Base-by-base conservation (phyloP, 2,888 invertebrate species). In the Geophilus truncorum region DNA sequence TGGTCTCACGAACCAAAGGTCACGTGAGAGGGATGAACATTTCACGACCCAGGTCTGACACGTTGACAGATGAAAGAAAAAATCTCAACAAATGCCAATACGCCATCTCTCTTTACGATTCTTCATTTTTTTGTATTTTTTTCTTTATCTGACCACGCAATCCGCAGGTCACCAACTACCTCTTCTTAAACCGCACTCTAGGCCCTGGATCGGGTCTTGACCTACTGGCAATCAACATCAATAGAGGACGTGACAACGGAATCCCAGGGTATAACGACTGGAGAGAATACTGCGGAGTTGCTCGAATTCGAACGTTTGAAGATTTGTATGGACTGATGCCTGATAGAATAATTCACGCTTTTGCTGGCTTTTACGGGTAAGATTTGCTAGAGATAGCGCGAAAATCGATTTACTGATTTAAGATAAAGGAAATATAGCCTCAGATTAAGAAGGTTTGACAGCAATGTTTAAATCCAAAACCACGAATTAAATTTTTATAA, bases 231-330 rank as follows among this genome's bases (percentile, higher is more conserved):
- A 32, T 84, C 32, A 83, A 84, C 70, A 82, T 83, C n/a, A 84
- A 84, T 36, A 62, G 84, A 78, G 83, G 83, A 4, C 81, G 84
- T 30, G 84, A 84, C 79, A 84, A 84, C 62, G 84, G 84, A 0
- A 51, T 84, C n/a, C 82, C 83, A 0, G 81, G 83, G 9, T 84
- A 84, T 57, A 83, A 84, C 32, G 83, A 83, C 23, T 83, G 83
- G 83, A 25, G 84, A 25, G 82, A 82, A 75, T 81, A 82, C 51
- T 84, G 84, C 45, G 82, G 83, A 0, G 57, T 84, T 12, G 80
- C 81, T 1, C 80, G 82, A 12, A 36, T 83, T 32, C 62, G 81
- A 7, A 81, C 80, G 7, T 84, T 84, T 40, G 80, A 83, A 21
- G 83, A 84, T 12, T 77, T 84, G 76, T 62, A 51, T 1, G 76